Evolutionary conservation across 2,888 invertebrate genomes (phyloP).

Genomic region (Pristionchus entomophagus): DNA sequence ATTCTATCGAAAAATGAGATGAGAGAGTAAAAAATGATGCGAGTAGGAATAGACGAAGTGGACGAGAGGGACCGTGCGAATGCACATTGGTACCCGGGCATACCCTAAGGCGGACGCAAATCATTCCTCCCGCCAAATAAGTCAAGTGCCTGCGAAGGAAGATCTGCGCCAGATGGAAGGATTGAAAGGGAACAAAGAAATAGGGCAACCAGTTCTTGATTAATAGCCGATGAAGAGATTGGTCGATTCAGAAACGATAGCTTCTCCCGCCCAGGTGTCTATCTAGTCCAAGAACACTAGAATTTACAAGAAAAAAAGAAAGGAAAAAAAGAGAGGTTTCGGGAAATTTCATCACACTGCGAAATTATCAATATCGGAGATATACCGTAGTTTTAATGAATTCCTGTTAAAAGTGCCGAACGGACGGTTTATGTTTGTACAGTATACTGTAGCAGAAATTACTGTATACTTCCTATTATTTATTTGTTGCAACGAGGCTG

Average conservation of each 20-base stretch:
- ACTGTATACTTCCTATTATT: not conserved
- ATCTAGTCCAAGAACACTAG: not conserved
- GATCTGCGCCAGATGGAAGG: not conserved
- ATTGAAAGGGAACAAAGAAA: not conserved
- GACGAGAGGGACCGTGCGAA: not conserved
- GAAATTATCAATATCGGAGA: not conserved
- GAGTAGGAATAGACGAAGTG: not conserved
- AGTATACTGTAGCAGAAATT: not conserved
- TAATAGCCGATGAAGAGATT: not conserved
- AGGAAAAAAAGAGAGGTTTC: not conserved
- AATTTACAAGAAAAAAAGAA: not conserved
- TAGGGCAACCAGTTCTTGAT: no score
- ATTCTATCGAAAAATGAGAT: slow-evolving; percentile 20
- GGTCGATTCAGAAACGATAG: not conserved
- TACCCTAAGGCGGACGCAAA: not conserved
- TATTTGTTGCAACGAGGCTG: not conserved
- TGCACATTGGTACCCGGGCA: not conserved
- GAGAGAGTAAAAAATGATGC: not conserved
- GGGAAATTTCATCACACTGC: not conserved
- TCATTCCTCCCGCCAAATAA: not conserved
- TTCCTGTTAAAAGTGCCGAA: not conserved
- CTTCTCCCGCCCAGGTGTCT: not conserved
- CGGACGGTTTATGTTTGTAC: not conserved
- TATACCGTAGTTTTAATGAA: not conserved
- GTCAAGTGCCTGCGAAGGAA: not conserved